phyloP scores from a whole-genome alignment of 2,888 invertebrate genomes.

The Ornithoptera priamus region DNA sequence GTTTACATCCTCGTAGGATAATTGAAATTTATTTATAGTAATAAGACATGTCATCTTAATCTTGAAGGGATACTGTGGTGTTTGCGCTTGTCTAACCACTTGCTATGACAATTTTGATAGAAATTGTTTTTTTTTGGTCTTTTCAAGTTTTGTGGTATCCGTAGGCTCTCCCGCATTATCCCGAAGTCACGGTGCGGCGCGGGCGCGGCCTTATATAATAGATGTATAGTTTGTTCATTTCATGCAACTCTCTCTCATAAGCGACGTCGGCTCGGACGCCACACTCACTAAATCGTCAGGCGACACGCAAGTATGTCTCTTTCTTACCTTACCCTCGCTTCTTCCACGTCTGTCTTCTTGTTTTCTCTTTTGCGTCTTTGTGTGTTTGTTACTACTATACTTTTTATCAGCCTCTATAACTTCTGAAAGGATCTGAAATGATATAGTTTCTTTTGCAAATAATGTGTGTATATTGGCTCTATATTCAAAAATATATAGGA shows the following conservation, averaged over 20 bases:
- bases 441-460: neutral
- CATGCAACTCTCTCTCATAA: slow-evolving; percentile 79
- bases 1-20: too few relatives aligned
- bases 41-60: too few relatives aligned
- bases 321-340: slow-evolving; percentile 50
- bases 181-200: slow-evolving; percentile 30
- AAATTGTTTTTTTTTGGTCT: too few relatives aligned
- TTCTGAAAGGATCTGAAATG: slow-evolving; percentile 6
- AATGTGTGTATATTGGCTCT: too few relatives aligned
- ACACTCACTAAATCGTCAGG: slow-evolving; percentile 74
- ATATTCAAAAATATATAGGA: too few relatives aligned
- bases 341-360: slow-evolving; percentile 36
- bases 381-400: slow-evolving; percentile 18
- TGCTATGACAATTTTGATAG: too few relatives aligned
- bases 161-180: neutral
- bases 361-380: slow-evolving; percentile 36
- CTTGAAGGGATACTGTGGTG: too few relatives aligned
- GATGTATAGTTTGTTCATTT: slow-evolving; percentile 80
- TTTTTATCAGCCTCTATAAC: neutral
- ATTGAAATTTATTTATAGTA: too few relatives aligned
- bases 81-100: too few relatives aligned
- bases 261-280: slow-evolving; percentile 75
- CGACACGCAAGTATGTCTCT: slow-evolving; percentile 74
- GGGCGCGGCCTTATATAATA: slow-evolving; percentile 60
- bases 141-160: too few relatives aligned